Conservation (phyloP, 2,888 invertebrate genomes). For the Habrosyne pyritoides region DNA sequence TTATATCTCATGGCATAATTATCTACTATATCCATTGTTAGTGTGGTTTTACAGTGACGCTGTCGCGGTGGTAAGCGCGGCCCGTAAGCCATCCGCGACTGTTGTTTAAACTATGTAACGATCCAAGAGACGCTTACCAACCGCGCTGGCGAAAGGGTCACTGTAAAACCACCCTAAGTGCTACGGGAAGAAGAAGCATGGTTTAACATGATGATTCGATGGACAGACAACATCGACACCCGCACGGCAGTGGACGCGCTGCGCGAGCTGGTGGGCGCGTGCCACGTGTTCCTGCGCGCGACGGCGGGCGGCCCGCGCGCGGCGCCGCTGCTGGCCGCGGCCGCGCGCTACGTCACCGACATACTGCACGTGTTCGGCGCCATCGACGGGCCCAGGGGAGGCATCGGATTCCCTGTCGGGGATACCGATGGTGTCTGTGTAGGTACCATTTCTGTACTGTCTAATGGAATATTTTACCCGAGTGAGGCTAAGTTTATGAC, state of each 20-base stretch:
- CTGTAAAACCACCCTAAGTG: no score
- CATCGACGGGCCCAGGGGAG: slow-evolving; percentile 85
- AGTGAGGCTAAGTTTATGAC: neutral
- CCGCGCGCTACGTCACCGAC: slow-evolving; percentile 93
- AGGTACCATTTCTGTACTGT: slow-evolving; percentile 40
- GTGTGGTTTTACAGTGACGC: no score
- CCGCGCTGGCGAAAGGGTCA: no score
- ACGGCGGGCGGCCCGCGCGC: slow-evolving; percentile 73
- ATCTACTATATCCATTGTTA: no score
- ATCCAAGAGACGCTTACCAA: no score
- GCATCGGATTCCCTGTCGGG: slow-evolving; percentile 89
- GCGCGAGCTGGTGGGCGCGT: slow-evolving; percentile 92
- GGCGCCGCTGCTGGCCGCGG: slow-evolving; percentile 88
- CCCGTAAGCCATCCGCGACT: no score
- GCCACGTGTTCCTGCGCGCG: slow-evolving; percentile 92
- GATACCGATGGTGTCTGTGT: slow-evolving; percentile 70
- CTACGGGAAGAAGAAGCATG: no score
- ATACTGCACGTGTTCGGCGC: slow-evolving; percentile 91
- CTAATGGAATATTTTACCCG: no score
- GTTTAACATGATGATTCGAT: neutral
- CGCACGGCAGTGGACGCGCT: slow-evolving; percentile 92
- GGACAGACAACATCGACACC: slow-evolving; percentile 96
- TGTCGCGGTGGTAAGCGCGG: no score
- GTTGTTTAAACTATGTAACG: no score
- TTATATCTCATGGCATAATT: no score